Base-by-base conservation (phyloP, 35 echinoderm and acorn worm genomes). In the Lytechinus variegatus region DNA sequence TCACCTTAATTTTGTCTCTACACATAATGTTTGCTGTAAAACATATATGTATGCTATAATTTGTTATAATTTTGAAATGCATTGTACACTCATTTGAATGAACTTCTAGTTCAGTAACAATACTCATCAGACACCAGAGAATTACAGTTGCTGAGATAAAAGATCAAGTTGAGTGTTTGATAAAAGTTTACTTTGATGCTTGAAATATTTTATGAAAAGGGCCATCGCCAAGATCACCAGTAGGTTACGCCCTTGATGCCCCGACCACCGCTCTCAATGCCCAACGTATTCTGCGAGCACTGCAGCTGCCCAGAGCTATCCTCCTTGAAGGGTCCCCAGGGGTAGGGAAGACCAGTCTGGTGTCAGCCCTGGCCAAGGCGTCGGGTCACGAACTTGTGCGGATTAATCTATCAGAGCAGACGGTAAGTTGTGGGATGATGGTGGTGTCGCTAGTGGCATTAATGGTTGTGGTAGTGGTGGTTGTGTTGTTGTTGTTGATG, bases 321-420 rank as follows among this genome's bases (percentile, higher is more conserved):
- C 96, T 97, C 19, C 95, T 97, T 7, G 98, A 99, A 94, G 98
- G 98, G 27, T 97, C 97, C 3, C 97, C 98, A 89, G 98, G 98
- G 10, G 97, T 97, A 16, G 97, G 98, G 24, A 97, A 99, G 94
- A 99, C 98, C 3, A 99, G 98, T 88, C 91, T 97, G 10, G 98
- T 99, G 28, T 96, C 96, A 24, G 97, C 97, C 27, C 27, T 97
- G 54, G 97, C 98, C 28, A 99, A 97, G 55, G 97, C 97, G 51
- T 97, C 98, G 1, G 98, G 98, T 7, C 96, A 99, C 88, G 88
- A 96, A 16, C 94, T 97, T 9, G 94, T 99, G 33, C 95, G 98
- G 94, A 99, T 99, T 54, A 99, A 99, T 92, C 91, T 99, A 19
- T 99, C 98, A 1, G 98, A 99, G 87, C 98, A 99, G 53, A 99